Percentiles rank a stretch among this genome's conserved stretches.
Evolutionary conservation across 2,888 invertebrate genomes (phyloP).

Genomic region (Ormyrus nitidulus): DNA sequence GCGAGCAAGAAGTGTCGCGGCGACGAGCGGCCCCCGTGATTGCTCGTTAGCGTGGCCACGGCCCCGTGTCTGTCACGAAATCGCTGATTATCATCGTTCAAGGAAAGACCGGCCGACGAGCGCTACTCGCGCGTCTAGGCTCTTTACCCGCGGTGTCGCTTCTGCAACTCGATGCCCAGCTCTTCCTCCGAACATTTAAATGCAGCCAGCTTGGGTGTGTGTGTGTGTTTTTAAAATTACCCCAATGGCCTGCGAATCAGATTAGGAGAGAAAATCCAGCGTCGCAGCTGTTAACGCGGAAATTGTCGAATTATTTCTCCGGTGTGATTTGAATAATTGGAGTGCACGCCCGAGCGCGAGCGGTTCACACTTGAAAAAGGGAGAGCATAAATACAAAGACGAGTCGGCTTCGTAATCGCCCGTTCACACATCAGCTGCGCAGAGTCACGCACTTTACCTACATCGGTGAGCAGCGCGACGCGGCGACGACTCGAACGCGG

Average conservation of each 20-base stretch:
- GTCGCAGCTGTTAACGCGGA: neutral
- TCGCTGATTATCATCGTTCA: conserved; percentile 76
- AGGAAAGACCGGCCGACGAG: conserved; percentile 71
- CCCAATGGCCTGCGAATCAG: too few species aligned
- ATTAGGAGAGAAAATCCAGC: too few species aligned
- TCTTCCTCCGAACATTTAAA: too few species aligned
- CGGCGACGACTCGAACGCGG: conserved; percentile 60
- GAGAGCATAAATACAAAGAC: conserved; percentile 27
- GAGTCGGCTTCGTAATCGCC: conserved; percentile 34
- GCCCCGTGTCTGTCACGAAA: conserved; percentile 76
- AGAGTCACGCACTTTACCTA: conserved; percentile 55
- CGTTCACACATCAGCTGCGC: conserved; percentile 67
- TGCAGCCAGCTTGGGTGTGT: too few species aligned
- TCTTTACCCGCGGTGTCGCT: conserved; percentile 11
- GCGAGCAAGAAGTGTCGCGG: conserved; percentile 53
- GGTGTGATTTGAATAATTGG: conserved; percentile 53
- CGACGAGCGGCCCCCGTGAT: conserved; percentile 64
- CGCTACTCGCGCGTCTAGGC: conserved; percentile 55
- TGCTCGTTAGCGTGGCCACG: conserved; percentile 75
- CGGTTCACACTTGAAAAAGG: conserved; percentile 37
- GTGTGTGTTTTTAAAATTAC: too few species aligned
- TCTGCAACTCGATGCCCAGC: conserved; percentile 27
- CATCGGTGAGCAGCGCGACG: conserved; percentile 61
- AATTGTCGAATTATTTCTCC: conserved; percentile 49
- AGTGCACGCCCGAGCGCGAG: conserved; percentile 35